phyloP scores from a whole-genome alignment of 1,140 invertebrate genomes.

The Brachystomella parvula region DNA sequence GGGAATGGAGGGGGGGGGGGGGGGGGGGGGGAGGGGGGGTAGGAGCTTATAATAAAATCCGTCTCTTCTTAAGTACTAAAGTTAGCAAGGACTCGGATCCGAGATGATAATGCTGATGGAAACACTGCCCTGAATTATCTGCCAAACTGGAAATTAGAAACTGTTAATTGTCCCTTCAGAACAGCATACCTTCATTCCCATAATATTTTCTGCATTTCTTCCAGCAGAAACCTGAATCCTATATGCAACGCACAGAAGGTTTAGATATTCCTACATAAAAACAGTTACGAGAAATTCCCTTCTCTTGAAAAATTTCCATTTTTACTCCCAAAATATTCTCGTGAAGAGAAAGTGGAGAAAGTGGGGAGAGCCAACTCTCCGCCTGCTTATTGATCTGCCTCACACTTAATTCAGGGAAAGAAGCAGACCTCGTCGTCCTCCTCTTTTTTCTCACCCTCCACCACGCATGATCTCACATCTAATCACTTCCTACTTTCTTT shows the following conservation, averaged over 20 bases:
- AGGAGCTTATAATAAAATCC: no score
- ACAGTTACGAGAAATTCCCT: no score
- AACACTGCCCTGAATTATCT: conserved; percentile 39
- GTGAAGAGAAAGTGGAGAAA: background rate
- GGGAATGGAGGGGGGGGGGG: no score
- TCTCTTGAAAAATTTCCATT: no score
- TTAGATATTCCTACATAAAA: no score
- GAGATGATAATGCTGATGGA: conserved; percentile 35
- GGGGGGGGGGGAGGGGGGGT: no score
- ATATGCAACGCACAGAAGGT: no score
- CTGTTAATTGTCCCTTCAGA: conserved; percentile 39
- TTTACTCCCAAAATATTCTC: conserved; percentile 11
- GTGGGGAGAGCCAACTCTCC: background rate
- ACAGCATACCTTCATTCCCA: conserved; percentile 36
- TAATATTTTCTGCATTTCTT: conserved; percentile 22
- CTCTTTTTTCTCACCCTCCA: background rate
- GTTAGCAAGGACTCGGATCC: conserved; percentile 23
- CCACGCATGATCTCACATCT: background rate
- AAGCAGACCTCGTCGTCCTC: background rate
- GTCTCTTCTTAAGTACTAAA: no score
- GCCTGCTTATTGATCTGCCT: conserved; percentile 1
- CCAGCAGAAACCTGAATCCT: no score
- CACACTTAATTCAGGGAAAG: background rate
- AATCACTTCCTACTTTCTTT: conserved; percentile 10
- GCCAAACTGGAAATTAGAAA: conserved; percentile 38